Conservation (phyloP, 37 sponge, comb jelly and placozoan species). For the Cliona cf. orientalis region DNA sequence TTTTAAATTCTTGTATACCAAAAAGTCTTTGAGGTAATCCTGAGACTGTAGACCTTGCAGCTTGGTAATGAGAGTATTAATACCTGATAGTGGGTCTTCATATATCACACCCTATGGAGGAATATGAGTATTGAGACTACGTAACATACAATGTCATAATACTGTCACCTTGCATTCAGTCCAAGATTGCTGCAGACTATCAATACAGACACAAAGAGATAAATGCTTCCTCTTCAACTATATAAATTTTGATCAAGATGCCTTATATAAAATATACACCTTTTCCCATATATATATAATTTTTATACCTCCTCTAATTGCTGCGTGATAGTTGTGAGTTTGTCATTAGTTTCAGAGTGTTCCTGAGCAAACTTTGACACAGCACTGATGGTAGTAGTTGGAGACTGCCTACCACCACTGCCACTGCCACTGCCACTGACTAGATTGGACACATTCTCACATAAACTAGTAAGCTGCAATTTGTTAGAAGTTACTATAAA, state of each 20-base stretch:
- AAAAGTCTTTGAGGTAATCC: no score
- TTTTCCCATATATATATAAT: not conserved
- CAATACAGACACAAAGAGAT: not conserved
- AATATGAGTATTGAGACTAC: not conserved
- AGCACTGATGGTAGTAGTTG: not conserved
- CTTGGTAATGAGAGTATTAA: not conserved
- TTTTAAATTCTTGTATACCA: no score
- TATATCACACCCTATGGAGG: not conserved
- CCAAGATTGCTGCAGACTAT: not conserved
- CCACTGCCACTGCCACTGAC: not conserved
- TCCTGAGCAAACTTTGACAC: not conserved
- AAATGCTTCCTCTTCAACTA: not conserved
- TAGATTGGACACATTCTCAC: not conserved
- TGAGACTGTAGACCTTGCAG: no score
- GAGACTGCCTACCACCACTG: not conserved
- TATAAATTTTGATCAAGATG: no score
- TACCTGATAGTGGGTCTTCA: no score
- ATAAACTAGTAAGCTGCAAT: slow-evolving; percentile 1
- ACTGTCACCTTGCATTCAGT: not conserved
- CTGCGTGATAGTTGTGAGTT: not conserved
- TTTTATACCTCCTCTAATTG: not conserved
- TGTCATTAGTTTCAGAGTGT: not conserved
- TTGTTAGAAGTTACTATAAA: no score
- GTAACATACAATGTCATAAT: no score
- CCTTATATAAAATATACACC: no score